Conservation (phyloP, 2,113 vertebrate genomes). For the Hassar affinis region DNA sequence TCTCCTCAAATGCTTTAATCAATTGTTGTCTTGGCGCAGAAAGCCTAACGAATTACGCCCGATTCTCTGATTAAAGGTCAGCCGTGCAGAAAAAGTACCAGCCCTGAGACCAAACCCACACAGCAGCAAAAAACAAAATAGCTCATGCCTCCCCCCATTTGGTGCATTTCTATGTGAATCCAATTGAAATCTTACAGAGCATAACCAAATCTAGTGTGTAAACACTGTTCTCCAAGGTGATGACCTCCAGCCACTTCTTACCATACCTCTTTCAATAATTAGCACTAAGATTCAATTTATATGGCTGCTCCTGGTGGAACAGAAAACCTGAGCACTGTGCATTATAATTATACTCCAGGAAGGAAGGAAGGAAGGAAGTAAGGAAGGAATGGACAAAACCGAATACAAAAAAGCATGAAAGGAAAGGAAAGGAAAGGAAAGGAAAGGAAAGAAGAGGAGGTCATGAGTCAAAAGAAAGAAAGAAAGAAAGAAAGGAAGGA, state of each 20-base stretch:
- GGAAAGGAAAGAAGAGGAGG: not conserved
- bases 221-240: not conserved
- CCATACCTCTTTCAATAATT: constrained; percentile 29
- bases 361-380: accelerated
- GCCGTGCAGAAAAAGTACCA: constrained; percentile 5
- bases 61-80: constrained; percentile 33
- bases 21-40: not conserved
- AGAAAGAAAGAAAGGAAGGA: not conserved
- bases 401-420: not conserved
- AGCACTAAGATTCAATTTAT: constrained; percentile 46
- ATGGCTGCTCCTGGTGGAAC: not conserved
- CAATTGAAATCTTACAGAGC: not conserved
- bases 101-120: not conserved
- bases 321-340: constrained; percentile 32
- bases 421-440: not conserved
- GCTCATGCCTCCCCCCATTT: not conserved
- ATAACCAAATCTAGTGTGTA: not conserved
- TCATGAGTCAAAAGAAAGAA: not conserved
- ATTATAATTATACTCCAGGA: constrained; percentile 33
- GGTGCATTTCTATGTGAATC: not conserved
- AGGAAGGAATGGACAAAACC: not conserved
- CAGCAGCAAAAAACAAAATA: not conserved
- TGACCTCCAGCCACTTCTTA: constrained; percentile 8
- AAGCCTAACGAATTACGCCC: constrained; percentile 17
- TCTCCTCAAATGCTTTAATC: constrained; percentile 34